These are phyloP conservation scores for Dascillus cervinus DNA, from an alignment of 2,888 invertebrate genomes.

Conservation along the genomic window DNA sequence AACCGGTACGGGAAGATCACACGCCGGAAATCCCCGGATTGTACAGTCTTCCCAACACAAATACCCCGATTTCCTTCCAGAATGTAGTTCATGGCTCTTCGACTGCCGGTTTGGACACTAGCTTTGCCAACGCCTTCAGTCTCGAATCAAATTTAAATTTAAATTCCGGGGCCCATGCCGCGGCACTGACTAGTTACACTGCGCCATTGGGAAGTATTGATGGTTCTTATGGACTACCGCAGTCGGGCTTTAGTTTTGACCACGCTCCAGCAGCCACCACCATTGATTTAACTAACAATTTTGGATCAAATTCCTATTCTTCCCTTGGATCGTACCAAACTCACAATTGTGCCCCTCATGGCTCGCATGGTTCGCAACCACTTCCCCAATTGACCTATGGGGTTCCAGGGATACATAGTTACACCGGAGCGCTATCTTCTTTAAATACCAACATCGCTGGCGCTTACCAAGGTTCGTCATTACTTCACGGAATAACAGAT, in stretches of 20 bases:
- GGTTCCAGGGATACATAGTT: conserved; percentile 46
- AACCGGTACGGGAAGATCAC: conserved; percentile 37
- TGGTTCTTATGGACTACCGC: conserved; percentile 46
- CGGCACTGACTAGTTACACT: conserved; percentile 48
- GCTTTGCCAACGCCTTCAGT: conserved; percentile 7
- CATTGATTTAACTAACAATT: conserved; percentile 24
- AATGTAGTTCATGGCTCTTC: conserved; percentile 29
- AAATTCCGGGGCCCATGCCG: conserved; percentile 29
- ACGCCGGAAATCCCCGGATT: conserved; percentile 47
- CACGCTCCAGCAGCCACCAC: conserved; percentile 22
- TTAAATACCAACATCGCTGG: conserved; percentile 47
- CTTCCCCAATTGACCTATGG: conserved; percentile 34
- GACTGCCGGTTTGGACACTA: conserved; percentile 20
- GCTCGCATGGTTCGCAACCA: conserved; percentile 31
- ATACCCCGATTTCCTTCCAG: conserved; percentile 47
- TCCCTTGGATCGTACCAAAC: conserved; percentile 6
- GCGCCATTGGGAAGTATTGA: conserved; percentile 46
- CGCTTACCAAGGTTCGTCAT: conserved; percentile 38
- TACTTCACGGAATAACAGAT: conserved; percentile 31
- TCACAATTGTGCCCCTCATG: conserved; percentile 34
- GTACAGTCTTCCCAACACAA: conserved; percentile 47
- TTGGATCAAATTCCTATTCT: conserved; percentile 6
- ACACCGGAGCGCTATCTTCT: conserved; percentile 48
- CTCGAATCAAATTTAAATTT: conserved; percentile 21
- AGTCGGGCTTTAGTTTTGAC: conserved; percentile 3